These are phyloP conservation scores for Muscicapa adusta DNA, from an alignment of 2,113 vertebrate species.

Conservation along the genomic window DNA sequence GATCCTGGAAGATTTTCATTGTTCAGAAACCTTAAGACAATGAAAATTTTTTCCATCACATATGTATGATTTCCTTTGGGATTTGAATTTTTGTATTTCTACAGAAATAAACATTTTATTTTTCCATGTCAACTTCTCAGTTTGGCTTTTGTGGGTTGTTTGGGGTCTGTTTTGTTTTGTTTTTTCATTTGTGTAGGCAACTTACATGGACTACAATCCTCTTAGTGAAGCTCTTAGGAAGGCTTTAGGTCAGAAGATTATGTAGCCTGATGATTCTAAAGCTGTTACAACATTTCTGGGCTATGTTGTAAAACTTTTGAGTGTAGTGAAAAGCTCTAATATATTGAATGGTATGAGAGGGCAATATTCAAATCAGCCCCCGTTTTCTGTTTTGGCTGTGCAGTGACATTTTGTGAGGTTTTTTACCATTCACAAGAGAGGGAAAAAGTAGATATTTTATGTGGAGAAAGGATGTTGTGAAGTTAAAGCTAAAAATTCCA, in stretches of 20 bases:
- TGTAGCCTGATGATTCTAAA: slow-evolving; percentile 21
- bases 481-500: neutral
- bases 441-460: neutral
- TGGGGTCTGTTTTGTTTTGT: neutral
- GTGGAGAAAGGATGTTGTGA: neutral
- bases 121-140: neutral
- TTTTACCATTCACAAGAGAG: neutral
- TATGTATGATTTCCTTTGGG: neutral
- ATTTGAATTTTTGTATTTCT: neutral
- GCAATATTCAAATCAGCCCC: neutral
- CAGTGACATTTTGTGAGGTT: neutral
- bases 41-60: neutral
- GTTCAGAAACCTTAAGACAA: neutral
- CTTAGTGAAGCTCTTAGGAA: slow-evolving; percentile 47
- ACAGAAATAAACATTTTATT: neutral
- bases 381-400: neutral
- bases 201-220: slow-evolving; percentile 13
- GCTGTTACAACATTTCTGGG: neutral
- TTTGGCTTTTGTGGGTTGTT: neutral
- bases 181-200: slow-evolving; percentile 34
- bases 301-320: neutral
- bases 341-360: neutral
- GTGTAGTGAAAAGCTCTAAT: neutral
- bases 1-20: neutral
- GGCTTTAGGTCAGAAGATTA: slow-evolving; percentile 41